These are phyloP conservation scores for Tridacna crocea DNA, from an alignment of 2,888 invertebrate genomes.

Conservation along the genomic window DNA sequence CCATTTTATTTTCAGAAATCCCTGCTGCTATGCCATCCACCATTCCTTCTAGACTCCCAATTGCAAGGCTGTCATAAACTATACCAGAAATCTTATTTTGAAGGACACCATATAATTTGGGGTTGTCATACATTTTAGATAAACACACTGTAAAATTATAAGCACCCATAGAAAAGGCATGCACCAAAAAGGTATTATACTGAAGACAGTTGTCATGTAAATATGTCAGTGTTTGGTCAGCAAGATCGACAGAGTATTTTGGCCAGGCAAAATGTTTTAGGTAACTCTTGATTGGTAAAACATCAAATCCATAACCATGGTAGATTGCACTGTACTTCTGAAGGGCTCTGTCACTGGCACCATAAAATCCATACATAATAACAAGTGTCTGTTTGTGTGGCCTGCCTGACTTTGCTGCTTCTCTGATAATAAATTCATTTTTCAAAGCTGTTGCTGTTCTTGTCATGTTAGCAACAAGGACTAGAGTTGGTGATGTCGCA, in stretches of 20 bases:
- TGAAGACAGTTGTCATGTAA: conserved; percentile 34
- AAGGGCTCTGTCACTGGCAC: conserved; percentile 61
- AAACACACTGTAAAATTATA: conserved; percentile 71
- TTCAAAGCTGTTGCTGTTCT: background rate
- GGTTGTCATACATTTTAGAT: conserved; percentile 52
- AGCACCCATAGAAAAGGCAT: conserved; percentile 75
- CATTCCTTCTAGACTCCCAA: conserved; percentile 73
- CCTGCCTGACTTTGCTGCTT: background rate
- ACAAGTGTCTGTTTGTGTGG: conserved; percentile 56
- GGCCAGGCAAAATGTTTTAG: conserved; percentile 75
- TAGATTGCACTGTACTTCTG: conserved; percentile 71
- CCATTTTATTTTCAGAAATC: conserved; percentile 44
- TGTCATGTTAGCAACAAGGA: background rate
- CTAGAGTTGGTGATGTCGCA: background rate
- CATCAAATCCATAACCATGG: conserved; percentile 66
- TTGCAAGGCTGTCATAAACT: conserved; percentile 76
- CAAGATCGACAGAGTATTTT: conserved; percentile 62
- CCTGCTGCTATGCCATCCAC: conserved; percentile 65
- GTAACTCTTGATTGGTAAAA: conserved; percentile 68
- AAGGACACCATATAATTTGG: conserved; percentile 46
- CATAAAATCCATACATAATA: conserved; percentile 74
- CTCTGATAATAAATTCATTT: conserved; percentile 13
- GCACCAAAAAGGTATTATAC: conserved; percentile 65
- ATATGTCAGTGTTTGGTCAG: conserved; percentile 56
- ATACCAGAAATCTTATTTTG: conserved; percentile 59